Evolutionary conservation across 2,888 invertebrate genomes (phyloP).

Genomic region (Macrostomum cliftonense): DNA sequence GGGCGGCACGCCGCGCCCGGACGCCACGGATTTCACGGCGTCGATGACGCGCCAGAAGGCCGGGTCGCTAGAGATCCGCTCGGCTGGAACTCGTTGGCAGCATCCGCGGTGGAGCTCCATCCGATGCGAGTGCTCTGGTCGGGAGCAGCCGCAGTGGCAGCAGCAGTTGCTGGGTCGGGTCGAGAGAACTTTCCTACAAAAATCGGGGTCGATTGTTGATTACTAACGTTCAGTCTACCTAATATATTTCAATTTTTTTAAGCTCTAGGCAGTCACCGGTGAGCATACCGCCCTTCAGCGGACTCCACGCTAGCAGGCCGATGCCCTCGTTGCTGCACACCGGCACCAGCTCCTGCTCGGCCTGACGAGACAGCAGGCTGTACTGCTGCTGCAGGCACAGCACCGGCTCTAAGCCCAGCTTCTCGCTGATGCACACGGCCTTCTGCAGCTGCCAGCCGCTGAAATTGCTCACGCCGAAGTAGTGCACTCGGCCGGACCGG

Average conservation of each 20-base stretch:
- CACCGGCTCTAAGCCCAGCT: conserved; percentile 14
- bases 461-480: conserved; percentile 24
- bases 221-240: no score
- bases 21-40: conserved; percentile 13
- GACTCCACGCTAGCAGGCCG: conserved; percentile 28
- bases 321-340: conserved; percentile 23
- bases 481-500: conserved; percentile 24
- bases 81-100: not conserved
- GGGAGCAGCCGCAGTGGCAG: no score
- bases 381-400: conserved; percentile 23
- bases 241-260: no score
- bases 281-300: conserved; percentile 20
- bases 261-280: no score
- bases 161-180: no score
- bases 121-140: conserved; percentile 1
- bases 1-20: no score
- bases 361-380: conserved; percentile 20
- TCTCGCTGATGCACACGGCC: conserved; percentile 17
- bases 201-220: no score
- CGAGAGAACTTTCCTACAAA: no score
- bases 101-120: not conserved
- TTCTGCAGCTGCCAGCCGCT: conserved; percentile 30
- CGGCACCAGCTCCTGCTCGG: conserved; percentile 24
- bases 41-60: not conserved
- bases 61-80: no score